phyloP scores from a whole-genome alignment of 2,888 invertebrate species.

The Spialia ferax region DNA sequence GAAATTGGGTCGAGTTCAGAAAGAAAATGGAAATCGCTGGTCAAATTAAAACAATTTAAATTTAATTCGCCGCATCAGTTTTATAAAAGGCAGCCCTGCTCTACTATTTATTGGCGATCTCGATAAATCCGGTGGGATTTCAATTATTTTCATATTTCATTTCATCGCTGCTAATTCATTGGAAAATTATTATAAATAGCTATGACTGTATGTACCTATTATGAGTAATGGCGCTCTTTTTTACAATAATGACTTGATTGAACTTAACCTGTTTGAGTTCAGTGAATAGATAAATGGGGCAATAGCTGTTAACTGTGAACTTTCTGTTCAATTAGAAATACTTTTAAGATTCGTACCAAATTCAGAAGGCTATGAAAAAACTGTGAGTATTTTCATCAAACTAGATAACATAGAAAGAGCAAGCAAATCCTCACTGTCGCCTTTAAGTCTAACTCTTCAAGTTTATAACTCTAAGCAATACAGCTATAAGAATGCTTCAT shows the following conservation, averaged over 20 bases:
- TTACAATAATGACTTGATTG: conserved; percentile 1
- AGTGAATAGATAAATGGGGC: conserved; percentile 10
- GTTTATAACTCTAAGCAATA: too few relatives aligned
- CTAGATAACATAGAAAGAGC: too few relatives aligned
- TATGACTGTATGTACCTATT: too few relatives aligned
- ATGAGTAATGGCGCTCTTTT: background rate
- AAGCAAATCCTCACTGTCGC: too few relatives aligned
- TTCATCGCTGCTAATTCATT: conserved; percentile 14
- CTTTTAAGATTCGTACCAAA: background rate
- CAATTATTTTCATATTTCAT: conserved; percentile 17
- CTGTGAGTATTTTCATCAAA: too few relatives aligned
- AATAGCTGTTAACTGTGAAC: background rate
- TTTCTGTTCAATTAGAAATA: background rate
- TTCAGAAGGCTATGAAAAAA: too few relatives aligned
- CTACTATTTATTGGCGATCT: conserved; percentile 31
- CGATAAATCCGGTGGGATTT: conserved; percentile 16
- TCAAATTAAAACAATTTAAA: conserved; percentile 31
- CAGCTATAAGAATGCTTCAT: too few relatives aligned
- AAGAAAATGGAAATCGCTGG: conserved; percentile 12
- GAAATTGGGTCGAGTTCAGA: conserved; percentile 11
- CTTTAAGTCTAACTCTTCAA: too few relatives aligned
- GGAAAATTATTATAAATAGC: conserved; percentile 7
- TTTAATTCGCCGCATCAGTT: conserved; percentile 29
- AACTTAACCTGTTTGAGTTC: background rate
- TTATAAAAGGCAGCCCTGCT: conserved; percentile 20